Evolutionary conservation across 2,113 vertebrate species (phyloP), one percentile per base, ranked within the genome.

Genomic region (Actinemys pallida): DNA sequence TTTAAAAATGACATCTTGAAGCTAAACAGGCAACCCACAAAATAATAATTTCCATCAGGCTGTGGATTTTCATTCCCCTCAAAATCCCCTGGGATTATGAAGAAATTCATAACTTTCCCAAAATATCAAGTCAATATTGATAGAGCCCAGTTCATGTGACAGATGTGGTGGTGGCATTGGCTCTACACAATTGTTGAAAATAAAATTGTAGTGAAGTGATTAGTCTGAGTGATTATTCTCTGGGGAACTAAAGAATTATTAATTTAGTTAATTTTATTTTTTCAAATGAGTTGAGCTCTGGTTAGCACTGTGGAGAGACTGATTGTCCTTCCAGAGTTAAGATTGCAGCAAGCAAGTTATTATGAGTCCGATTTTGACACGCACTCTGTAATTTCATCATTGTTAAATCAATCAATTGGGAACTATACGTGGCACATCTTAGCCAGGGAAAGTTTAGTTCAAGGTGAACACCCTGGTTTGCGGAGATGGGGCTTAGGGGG

Each of bases 21-120:
- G 72, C 81, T 89, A 96, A 84, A 56, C 35, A 56, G 54, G 25
- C 20, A 7, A 5, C 31, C 19, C 10, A 84, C 59, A 94, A 78
- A 87, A 65, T 20, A 89, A 4, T 85, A 17, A 65, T 39, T 96
- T 57, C 49, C 57, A 6, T 88, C n/a, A 56, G 84, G 78, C 10
- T 92, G 31, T 69, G 84, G 62, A 35, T 87, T 96, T 78, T 95
- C 84, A 84, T 90, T 90, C 31, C 92, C 75, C 54, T 52, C 91
- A 81, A 35, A 75, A 79, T 31, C 82, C 82, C 50, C 59, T 93
- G 14, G 25, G 62, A 91, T 45, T 93, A 81, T 1, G 65, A 84
- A 78, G 89, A 95, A 92, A 79, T 56, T 6, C 4, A 27, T 35
- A 25, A 35, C 65, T 91, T 84, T 92, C 54, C 80, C 80, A 57